Evolutionary conservation across 2,888 invertebrate species (phyloP).

Genomic region (Cephus pulcher): DNA sequence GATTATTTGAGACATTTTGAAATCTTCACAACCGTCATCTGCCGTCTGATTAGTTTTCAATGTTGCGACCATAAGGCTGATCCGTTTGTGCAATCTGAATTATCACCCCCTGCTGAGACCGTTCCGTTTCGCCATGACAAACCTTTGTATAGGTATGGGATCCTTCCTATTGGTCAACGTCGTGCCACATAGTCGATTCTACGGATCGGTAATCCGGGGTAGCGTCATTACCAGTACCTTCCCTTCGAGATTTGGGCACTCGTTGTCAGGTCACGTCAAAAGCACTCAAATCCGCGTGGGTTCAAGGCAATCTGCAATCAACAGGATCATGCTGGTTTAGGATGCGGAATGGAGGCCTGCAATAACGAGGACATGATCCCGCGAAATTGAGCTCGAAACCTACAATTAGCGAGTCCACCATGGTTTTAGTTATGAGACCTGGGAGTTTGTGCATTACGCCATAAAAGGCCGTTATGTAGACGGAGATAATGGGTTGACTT

Average conservation of each 20-base stretch:
- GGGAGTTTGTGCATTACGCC: constrained; percentile 47
- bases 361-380: constrained; percentile 3
- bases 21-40: neutral
- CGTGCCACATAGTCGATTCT: neutral
- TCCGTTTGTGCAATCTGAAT: neutral
- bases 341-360: neutral
- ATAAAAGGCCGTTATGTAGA: constrained; percentile 47
- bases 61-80: neutral
- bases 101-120: neutral
- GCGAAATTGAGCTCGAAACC: constrained; percentile 43
- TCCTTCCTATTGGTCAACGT: neutral
- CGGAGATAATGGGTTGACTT: constrained; percentile 52
- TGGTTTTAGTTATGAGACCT: constrained; percentile 42
- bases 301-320: constrained; percentile 2
- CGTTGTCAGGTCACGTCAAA: neutral
- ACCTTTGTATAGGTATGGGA: neutral
- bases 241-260: neutral
- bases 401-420: constrained; percentile 49
- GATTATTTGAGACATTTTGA: neutral
- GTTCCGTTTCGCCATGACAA: neutral
- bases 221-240: neutral
- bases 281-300: constrained; percentile 3
- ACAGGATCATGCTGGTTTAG: constrained; percentile 7
- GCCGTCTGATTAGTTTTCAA: neutral
- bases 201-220: neutral